Conservation (phyloP, 2,113 vertebrate genomes). For the Erinaceus europaeus region DNA sequence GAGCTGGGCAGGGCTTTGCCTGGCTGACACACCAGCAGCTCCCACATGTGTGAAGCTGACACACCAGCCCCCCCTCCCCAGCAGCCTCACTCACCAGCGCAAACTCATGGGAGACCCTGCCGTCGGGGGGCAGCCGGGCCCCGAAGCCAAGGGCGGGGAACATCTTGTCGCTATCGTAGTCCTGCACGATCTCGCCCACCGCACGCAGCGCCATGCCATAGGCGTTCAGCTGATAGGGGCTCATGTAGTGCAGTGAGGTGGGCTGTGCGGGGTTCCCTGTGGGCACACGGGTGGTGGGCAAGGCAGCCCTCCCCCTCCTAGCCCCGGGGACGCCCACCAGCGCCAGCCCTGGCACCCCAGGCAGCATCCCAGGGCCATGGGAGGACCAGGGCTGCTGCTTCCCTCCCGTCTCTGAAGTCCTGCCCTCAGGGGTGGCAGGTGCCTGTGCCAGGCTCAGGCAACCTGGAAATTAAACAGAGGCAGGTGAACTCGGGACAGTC, state of each 20-base stretch:
- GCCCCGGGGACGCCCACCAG: neutral
- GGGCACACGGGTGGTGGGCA: neutral
- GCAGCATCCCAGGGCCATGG: too few species aligned
- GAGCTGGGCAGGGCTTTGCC: neutral
- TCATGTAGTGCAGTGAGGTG: conserved; percentile 98
- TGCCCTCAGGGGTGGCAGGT: too few species aligned
- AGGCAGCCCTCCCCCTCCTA: neutral
- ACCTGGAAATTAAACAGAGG: too few species aligned
- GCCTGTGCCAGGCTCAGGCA: too few species aligned
- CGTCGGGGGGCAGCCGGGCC: conserved; percentile 96
- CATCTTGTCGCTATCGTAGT: conserved; percentile 99
- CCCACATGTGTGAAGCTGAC: too few species aligned
- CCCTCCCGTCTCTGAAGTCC: too few species aligned
- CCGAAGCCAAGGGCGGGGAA: conserved; percentile 98
- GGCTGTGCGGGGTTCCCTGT: conserved; percentile 97
- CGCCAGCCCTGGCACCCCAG: neutral
- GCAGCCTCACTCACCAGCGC: conserved; percentile 87
- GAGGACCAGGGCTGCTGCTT: too few species aligned
- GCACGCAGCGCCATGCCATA: conserved; percentile 97
- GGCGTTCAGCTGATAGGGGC: conserved; percentile 95
- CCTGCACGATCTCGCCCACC: conserved; percentile 98
- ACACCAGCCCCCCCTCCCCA: neutral
- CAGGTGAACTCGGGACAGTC: too few species aligned
- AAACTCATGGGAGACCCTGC: conserved; percentile 97
- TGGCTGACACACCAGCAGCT: neutral